A percentile compares a stretch with the other conserved stretches of the same genome.
phyloP scores from a whole-genome alignment of 2,797 vertebrate genomes.

The Coluber constrictor region DNA sequence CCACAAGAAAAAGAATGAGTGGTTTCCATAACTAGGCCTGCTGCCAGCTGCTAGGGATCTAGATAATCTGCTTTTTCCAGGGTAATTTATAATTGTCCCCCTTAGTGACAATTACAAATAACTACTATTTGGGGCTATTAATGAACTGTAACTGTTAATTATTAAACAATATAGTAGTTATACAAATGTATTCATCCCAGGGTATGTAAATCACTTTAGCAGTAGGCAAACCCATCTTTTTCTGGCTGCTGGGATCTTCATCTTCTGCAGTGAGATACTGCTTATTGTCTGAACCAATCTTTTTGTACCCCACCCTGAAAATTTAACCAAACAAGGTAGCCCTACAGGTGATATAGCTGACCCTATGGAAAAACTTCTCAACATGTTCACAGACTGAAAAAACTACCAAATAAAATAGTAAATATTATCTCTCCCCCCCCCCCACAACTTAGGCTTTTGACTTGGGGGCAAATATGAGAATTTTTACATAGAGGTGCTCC shows the following conservation, averaged over 20 bases:
- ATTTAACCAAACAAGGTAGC: background rate
- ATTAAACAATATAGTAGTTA: background rate
- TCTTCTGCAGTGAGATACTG: background rate
- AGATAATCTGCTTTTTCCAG: background rate
- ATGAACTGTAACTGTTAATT: background rate
- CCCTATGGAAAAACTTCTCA: background rate
- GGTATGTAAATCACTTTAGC: background rate
- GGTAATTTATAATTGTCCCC: background rate
- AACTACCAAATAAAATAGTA: background rate
- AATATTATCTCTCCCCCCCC: background rate
- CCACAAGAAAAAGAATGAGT: background rate
- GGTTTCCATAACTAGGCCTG: background rate
- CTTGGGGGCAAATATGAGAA: background rate
- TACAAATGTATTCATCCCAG: background rate
- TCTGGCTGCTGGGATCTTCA: background rate
- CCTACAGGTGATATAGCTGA: background rate
- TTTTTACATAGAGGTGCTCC: background rate
- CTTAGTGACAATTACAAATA: background rate
- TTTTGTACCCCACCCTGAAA: background rate
- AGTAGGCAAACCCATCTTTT: background rate
- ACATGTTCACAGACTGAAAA: background rate
- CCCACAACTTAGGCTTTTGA: background rate
- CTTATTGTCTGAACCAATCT: background rate
- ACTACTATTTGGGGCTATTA: background rate
- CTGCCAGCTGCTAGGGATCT: background rate